Evolutionary conservation across 1,140 invertebrate species (phyloP).

Genomic region (Danaus melanippus): DNA sequence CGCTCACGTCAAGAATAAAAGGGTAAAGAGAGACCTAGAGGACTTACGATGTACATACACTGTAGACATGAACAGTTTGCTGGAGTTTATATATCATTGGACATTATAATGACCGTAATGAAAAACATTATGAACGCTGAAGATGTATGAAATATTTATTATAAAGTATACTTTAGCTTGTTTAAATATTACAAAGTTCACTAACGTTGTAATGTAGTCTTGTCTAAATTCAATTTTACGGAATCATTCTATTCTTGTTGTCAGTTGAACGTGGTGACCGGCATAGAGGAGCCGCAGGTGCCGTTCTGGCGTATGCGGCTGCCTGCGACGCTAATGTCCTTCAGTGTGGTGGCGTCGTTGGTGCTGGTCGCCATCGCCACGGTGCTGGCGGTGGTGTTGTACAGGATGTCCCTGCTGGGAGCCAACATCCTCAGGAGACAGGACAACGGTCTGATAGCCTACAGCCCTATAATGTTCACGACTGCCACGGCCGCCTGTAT

Average conservation of each 20-base stretch:
- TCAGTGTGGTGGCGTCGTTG: slow-evolving; percentile 86
- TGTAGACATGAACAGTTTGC: too few species aligned
- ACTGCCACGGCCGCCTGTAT: slow-evolving; percentile 88
- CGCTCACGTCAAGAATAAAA: slow-evolving; percentile 79
- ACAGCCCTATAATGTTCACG: slow-evolving; percentile 84
- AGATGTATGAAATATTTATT: too few species aligned
- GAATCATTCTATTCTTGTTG: neutral
- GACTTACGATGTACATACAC: too few species aligned
- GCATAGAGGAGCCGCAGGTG: slow-evolving; percentile 85
- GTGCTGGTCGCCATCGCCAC: slow-evolving; percentile 87
- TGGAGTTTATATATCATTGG: too few species aligned
- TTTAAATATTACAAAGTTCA: too few species aligned
- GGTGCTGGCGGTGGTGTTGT: slow-evolving; percentile 92
- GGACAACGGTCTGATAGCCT: slow-evolving; percentile 71
- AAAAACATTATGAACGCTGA: too few species aligned
- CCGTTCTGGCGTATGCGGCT: slow-evolving; percentile 91
- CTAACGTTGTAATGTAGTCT: too few species aligned
- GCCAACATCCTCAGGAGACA: slow-evolving; percentile 73
- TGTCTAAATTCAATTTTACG: too few species aligned
- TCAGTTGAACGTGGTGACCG: slow-evolving; percentile 81
- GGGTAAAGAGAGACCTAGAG: slow-evolving; percentile 30
- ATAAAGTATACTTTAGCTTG: too few species aligned
- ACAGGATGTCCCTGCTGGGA: slow-evolving; percentile 90
- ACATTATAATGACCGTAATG: too few species aligned
- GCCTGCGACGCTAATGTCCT: slow-evolving; percentile 87